Base-by-base conservation (phyloP, 1,140 invertebrate genomes). In the Hestina assimilis region DNA sequence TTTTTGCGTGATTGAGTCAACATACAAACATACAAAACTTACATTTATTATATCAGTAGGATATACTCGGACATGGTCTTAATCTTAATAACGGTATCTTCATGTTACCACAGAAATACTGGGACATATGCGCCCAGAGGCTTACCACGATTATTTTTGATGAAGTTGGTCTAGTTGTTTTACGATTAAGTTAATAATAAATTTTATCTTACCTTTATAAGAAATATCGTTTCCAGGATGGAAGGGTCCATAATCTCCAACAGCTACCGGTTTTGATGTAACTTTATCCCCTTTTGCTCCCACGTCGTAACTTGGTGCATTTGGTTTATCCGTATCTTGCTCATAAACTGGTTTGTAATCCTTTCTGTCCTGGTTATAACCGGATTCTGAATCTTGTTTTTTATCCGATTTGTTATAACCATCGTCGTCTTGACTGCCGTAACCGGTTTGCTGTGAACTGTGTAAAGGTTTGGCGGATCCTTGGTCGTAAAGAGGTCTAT, bases 271-370 rank as follows among this genome's bases (percentile, higher is more conserved):
- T 52, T 63, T 72, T 0, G 84, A 82, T 5, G 84, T 83, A 0
- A 87, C 61, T 4, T 81, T 50, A 31, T 84, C 63, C 0, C 79
- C 79, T 45, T 66, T 71, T 7, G 76, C 76, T 28, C 68, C 52
- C 0, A 70, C 62, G 11, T 72, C 66, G 24, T 84, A 84, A 60
- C 75, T 75, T 3, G 78, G 75, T 2, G 42, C 77, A 46, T 78
- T 65, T 0, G 81, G 75, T 43, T 69, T 80, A 0, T 79, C 73
- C 7, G 60, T 11, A 9, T 79, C 82, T 31, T 66, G 66, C 29
- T 85, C 84, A 42, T 85, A 85, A 14, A 85, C 83, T 20, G 83
- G 81, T 48, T 72, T 83, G 40, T 61, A 54, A 57, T 40, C 65
- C 9, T 42, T 58, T 56, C 24, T 72, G 14, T 60, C 46, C 6